A percentile compares a stretch with the other conserved stretches of the same genome.
phyloP scores from a whole-genome alignment of 2,888 invertebrate species.

The Cephus runcator region DNA sequence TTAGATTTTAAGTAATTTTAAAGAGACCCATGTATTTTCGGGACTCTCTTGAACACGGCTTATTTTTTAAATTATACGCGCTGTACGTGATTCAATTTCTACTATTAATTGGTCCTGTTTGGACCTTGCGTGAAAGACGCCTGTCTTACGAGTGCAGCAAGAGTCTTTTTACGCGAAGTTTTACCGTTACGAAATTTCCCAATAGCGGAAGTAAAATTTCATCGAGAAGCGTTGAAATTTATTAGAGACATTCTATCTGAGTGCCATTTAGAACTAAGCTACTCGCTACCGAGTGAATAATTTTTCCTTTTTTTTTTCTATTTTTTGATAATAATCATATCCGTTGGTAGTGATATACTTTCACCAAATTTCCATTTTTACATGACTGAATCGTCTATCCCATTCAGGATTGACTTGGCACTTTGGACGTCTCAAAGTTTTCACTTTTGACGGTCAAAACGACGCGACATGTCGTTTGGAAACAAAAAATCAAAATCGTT shows the following conservation, averaged over 20 bases:
- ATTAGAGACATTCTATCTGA: background rate
- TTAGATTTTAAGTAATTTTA: background rate
- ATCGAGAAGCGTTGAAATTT: background rate
- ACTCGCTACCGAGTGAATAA: background rate
- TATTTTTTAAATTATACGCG: background rate
- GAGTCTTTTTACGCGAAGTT: background rate
- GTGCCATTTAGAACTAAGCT: background rate
- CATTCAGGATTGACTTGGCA: background rate
- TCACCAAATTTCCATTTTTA: background rate
- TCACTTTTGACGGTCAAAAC: background rate
- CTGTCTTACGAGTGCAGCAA: background rate
- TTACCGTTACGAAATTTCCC: background rate
- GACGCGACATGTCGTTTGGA: background rate
- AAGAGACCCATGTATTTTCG: background rate
- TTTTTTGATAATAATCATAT: background rate
- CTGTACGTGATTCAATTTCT: background rate
- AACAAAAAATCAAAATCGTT: slow-evolving; percentile 24
- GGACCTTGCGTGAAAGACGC: background rate
- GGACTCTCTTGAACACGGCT: background rate
- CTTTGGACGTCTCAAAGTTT: background rate
- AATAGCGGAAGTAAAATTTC: background rate
- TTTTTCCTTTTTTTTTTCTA: background rate
- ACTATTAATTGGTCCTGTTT: background rate
- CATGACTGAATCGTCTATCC: background rate
- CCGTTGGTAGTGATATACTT: background rate